Base-by-base conservation (phyloP, 2,888 invertebrate species). In the Timema cristinae region DNA sequence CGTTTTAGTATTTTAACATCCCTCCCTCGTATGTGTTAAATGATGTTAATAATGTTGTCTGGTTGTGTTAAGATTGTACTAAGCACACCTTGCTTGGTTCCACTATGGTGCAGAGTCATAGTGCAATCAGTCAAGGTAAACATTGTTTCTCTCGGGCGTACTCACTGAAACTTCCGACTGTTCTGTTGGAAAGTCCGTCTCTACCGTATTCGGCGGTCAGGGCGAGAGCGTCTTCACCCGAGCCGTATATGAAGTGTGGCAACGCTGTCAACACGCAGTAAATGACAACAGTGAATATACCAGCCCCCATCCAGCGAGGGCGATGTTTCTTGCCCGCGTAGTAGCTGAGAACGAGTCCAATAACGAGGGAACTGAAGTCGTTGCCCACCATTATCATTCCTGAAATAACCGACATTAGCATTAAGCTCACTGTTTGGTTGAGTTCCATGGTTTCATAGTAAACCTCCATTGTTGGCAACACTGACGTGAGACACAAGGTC, bases 321-420 rank as follows among this genome's bases (percentile, higher is more conserved):
- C 91, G 84, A 81, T 91, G 90, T 59, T 90, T 89, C 78, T 86
- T 86, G 74, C 90, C 90, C 32, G 89, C 90, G 79, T 90, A 90
- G 78, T 91, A 91, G 74, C 89, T 88, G 73, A 91, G 80, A 47
- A 88, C 84, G 15, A 89, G 85, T 5, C 90, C 89, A 50, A 89
- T 87, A 76, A 91, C 83, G 72, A 91, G 83, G 79, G 89, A 89
- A 77, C 90, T 90, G 75, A 91, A 87, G 79, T 91, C 91, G 80
- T 91, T 91, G 50, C 91, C 91, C 73, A 91, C 88, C 67, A 89
- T 87, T 76, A 91, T 90, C 75, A 91, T 84, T 73, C 91, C 88
- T 88, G 78, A 48, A 80, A 79, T 6, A 32, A 2, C 32, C 32
- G 32, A 32, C n/a, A n/a, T n/a, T n/a, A n/a, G n/a, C n/a, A n/a